Percentiles rank a stretch among this genome's conserved stretches.
phyloP scores from a whole-genome alignment of 1,140 invertebrate species.

The Drosophila bipectinata region DNA sequence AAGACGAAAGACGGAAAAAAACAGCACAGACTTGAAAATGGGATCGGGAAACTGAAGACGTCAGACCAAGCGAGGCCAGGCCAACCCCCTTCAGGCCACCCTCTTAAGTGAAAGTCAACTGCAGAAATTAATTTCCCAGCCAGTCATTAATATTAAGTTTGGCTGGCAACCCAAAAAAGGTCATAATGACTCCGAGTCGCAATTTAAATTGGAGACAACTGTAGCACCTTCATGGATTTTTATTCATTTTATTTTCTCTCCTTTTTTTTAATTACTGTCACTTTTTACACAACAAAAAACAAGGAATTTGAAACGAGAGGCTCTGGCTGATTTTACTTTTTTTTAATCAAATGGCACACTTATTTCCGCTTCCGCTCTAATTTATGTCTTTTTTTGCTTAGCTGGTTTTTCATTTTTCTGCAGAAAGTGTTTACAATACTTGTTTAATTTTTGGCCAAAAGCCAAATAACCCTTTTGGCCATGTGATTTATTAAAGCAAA shows the following conservation, averaged over 20 bases:
- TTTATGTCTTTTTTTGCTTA: slow-evolving; percentile 1
- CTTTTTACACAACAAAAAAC: slow-evolving; percentile 29
- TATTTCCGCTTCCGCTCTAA: slow-evolving; percentile 66
- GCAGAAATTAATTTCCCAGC: slow-evolving; percentile 75
- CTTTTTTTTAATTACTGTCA: slow-evolving; percentile 56
- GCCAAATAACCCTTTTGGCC: slow-evolving; percentile 20
- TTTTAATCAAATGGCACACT: slow-evolving; percentile 46
- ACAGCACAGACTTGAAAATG: slow-evolving; percentile 32
- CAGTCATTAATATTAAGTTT: slow-evolving; percentile 80
- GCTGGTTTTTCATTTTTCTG: slow-evolving; percentile 10
- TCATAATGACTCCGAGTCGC: slow-evolving; percentile 54
- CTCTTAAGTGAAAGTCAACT: slow-evolving; percentile 67
- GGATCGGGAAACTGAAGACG: slow-evolving; percentile 38
- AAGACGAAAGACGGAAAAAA: slow-evolving; percentile 2
- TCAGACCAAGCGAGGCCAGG: slow-evolving; percentile 3
- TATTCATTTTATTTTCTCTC: slow-evolving; percentile 9
- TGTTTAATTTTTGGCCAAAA: slow-evolving; percentile 25
- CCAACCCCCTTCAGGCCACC: not conserved
- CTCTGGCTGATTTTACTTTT: slow-evolving; percentile 6
- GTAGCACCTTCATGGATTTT: slow-evolving; percentile 28
- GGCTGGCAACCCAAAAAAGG: slow-evolving; percentile 66
- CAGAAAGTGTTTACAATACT: not conserved
- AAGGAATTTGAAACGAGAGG: not conserved
- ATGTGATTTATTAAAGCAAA: slow-evolving; percentile 63
- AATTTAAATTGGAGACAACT: slow-evolving; percentile 41